Evolutionary conservation across 2,888 invertebrate species (phyloP), one percentile per base, ranked within the genome.

Genomic region (Tupiocoris notatus): DNA sequence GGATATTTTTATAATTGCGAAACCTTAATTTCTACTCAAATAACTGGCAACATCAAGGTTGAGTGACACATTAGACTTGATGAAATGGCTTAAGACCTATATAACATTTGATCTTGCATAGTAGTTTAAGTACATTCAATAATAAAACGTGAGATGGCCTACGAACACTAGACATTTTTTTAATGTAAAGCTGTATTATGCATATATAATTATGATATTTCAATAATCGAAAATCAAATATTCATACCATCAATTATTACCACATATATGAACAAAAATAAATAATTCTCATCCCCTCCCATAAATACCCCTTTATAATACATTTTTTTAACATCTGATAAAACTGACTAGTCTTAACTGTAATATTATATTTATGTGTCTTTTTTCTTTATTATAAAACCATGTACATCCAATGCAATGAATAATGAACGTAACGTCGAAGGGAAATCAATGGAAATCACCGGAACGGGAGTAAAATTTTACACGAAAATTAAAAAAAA

Each of bases 261-360:
- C 39, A 73, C 73, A 73, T 73, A 70, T 70, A 73, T 63, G 73
- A 73, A 73, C 73, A 73, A 79, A 79, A 79, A 79, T 79, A 79
- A 79, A 79, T 78, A 79, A 76, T 75, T 77, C 78, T 79, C 77
- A 79, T 79, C 80, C 80, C 80, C 80, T 80, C 80, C 80, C 80
- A 77, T 80, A 80, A 78, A 79, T 79, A 78, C 79, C 78, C 80
- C 79, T 78, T 79, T 78, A 77, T 79, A 77, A 77, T 79, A 79
- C 77, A 79, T 77, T 77, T 66, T n/a, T 66, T 75, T 70, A 79
- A 79, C 79, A 79, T 79, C 77, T 79, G 79, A 79, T 79, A 77
- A 77, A 79, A 79, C 79, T 79, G 79, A 79, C 79, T 79, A 79
- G 79, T 76, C 77, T 77, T 79, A 79, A 77, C 77, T 76, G 77